phyloP scores from a whole-genome alignment of 2,113 vertebrate species.

The Albula glossodonta region DNA sequence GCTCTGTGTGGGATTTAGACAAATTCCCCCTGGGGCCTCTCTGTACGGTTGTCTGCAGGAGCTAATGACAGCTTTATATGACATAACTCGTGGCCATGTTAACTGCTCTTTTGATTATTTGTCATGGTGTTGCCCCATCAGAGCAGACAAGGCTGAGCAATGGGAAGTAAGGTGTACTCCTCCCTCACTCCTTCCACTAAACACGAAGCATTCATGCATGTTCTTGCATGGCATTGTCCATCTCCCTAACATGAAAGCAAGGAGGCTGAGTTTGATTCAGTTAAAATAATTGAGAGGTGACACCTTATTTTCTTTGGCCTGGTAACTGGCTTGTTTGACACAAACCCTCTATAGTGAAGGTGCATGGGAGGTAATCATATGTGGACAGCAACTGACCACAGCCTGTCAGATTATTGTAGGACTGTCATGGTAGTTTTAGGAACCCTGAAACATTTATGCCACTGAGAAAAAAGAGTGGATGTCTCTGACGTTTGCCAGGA shows the following conservation, averaged over 20 bases:
- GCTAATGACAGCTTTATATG: slow-evolving; percentile 28
- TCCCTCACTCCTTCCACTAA: not conserved
- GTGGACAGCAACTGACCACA: not conserved
- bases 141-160: not conserved
- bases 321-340: not conserved
- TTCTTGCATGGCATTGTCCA: not conserved
- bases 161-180: not conserved
- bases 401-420: not conserved
- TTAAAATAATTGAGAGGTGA: not conserved
- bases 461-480: not conserved
- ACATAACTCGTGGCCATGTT: not conserved
- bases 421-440: not conserved
- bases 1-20: slow-evolving; percentile 19
- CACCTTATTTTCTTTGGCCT: not conserved
- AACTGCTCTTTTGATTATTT: slow-evolving; percentile 16
- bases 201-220: not conserved
- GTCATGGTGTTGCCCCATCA: not conserved
- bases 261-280: not conserved
- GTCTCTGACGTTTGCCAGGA: not conserved
- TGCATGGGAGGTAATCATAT: not conserved
- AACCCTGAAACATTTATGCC: not conserved
- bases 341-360: not conserved
- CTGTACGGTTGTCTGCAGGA: not conserved
- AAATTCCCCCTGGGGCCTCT: not conserved
- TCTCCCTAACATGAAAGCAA: not conserved